Base-by-base conservation (phyloP, 1,140 invertebrate genomes). In the Drosophila sucinea region DNA sequence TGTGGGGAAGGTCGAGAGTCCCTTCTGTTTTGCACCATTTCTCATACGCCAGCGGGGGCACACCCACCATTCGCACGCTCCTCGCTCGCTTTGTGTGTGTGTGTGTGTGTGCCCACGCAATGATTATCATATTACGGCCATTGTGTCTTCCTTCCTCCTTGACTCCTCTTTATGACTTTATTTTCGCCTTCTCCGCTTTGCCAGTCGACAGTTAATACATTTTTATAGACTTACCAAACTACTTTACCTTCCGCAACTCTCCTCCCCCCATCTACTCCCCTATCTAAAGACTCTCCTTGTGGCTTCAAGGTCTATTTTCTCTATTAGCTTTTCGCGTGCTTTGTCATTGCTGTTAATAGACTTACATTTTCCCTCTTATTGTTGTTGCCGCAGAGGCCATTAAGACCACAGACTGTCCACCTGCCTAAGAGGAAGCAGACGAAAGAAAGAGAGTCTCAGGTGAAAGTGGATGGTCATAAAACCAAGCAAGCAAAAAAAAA, bases 311-410 rank as follows among this genome's bases (percentile, higher is more conserved):
- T 62, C 60, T 62, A 23, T 41, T 51, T 35, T 89, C 80, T 74
- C 83, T 83, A 89, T 87, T 89, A 89, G 79, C 84, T 89, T 89
- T 87, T 87, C 76, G 83, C 84, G 83, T 89, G 80, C 82, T 85
- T 83, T 87, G 83, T 89, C 84, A 87, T 87, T 89, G 83, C 79
- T 67, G 83, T 87, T 87, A 87, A 87, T 87, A 87, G 84, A 87
- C 83, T 87, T 89, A 77, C 73, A 51, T 51, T 83, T 86, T 77
- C 61, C 68, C 66, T 68, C 44, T 56, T 54, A 51, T 51, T 51
- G 44, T 51, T 51, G 44, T 54, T 61, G 57, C 61, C 54, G 67
- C 4, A 4, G 47, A 60, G 54, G 17, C 64, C 73, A 80, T 81
- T 77, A 81, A 70, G 58, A 56, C 78, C 77, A 85, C 56, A 58